These are phyloP conservation scores for Alouatta palliata DNA, from an alignment of 2,113 vertebrate genomes.

Conservation along the genomic window DNA sequence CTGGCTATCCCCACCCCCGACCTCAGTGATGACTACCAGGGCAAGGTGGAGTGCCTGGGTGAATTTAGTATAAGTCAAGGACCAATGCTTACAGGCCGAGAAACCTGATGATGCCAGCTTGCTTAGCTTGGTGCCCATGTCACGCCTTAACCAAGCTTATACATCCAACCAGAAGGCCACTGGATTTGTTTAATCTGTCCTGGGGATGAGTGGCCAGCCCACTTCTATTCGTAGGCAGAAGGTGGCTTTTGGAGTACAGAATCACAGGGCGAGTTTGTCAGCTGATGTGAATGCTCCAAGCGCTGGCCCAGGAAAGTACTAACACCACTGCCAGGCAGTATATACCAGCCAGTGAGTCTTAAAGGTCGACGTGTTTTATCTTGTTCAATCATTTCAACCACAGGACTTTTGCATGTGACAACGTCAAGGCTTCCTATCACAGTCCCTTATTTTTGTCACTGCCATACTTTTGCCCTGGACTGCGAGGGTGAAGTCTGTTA, in stretches of 20 bases:
- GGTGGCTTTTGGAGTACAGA: background rate
- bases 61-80: background rate
- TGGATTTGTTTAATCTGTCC: background rate
- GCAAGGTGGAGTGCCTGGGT: background rate
- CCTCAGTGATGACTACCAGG: accelerated
- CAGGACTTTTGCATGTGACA: background rate
- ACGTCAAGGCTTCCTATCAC: too few species aligned
- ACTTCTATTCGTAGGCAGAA: accelerated
- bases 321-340: accelerated
- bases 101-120: accelerated
- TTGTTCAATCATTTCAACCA: background rate
- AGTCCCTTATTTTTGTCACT: background rate
- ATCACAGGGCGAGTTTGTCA: background rate
- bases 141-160: too few species aligned
- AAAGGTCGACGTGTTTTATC: background rate
- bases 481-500: background rate
- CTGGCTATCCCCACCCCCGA: background rate
- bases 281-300: accelerated
- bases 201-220: background rate
- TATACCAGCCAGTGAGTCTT: accelerated
- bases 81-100: accelerated
- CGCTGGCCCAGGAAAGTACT: background rate
- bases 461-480: background rate
- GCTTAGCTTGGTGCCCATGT: background rate
- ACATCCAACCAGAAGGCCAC: accelerated